Evolutionary conservation across 2,888 invertebrate genomes (phyloP), one percentile per base, ranked within the genome.

Genomic region (Cosmia trapezina): DNA sequence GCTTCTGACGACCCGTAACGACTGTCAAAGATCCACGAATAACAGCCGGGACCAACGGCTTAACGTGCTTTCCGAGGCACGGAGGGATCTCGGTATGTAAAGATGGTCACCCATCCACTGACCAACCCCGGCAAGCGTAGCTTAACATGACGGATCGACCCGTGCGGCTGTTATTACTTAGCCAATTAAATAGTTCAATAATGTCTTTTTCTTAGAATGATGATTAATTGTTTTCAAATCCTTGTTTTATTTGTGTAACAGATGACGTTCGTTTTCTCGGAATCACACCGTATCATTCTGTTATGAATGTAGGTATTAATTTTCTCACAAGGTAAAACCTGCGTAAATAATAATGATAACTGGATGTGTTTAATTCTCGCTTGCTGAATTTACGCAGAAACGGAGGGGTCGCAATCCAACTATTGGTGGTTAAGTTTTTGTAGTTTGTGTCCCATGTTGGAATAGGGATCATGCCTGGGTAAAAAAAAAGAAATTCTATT

Each of bases 171-270:
- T n/a, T n/a, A n/a, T n/a, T n/a, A n/a, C n/a, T n/a, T n/a, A 62
- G 51, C 54, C 53, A 56, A 49, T 51, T 47, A 22, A 73, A 66
- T 54, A 51, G 51, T 61, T 71, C 22, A 66, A 68, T 70, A 80
- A 53, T 70, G 59, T 33, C 68, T 56, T 70, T 68, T 75, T 75
- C 74, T 28, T 59, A 51, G 65, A 71, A 68, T 33, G 45, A 68
- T 78, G 75, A 78, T 62, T 68, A 67, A 76, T 71, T 80, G 76
- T 71, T 85, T 76, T 74, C 73, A 64, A 72, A 67, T 68, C 56
- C 76, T 74, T 72, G 72, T 73, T 73, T 73, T 83, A 73, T 83
- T 82, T 80, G 75, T 70, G 79, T 73, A 68, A 60, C 76, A n/a
- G 59, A 65, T 83, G 81, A 81, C 75, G 75, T 68, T 60, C 17